A percentile compares a stretch with the other conserved stretches of the same genome.
These are phyloP conservation scores for Misgurnus anguillicaudatus DNA, from an alignment of 2,113 vertebrate genomes.

Conservation along the genomic window DNA sequence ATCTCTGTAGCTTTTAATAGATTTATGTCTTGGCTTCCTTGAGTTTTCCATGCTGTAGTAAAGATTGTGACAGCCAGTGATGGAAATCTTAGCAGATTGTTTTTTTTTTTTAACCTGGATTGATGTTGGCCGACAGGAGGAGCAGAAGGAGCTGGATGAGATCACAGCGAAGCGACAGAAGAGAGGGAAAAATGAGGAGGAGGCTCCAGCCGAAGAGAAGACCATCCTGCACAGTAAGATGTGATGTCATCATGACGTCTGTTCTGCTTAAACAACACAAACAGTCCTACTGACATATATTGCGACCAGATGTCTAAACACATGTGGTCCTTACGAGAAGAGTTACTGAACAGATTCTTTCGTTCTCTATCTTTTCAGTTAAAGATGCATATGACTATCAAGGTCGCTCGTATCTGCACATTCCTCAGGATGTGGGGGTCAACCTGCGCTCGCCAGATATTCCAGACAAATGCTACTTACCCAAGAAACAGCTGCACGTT, in stretches of 20 bases:
- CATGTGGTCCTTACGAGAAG: background rate
- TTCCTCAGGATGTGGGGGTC: slow-evolving; percentile 96
- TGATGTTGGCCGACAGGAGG: slow-evolving; percentile 75
- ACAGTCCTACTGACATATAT: background rate
- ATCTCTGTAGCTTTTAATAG: no score
- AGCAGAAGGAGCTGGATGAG: slow-evolving; percentile 96
- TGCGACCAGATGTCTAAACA: no score
- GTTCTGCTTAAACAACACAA: background rate
- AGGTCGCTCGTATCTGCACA: slow-evolving; percentile 94
- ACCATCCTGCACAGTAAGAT: slow-evolving; percentile 91
- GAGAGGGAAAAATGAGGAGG: slow-evolving; percentile 92
- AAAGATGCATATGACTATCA: slow-evolving; percentile 99
- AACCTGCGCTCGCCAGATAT: slow-evolving; percentile 88
- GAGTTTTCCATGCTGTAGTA: no score
- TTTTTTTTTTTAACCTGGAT: no score
- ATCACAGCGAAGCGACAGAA: slow-evolving; percentile 97
- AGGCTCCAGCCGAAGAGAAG: slow-evolving; percentile 94
- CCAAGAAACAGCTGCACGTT: slow-evolving; percentile 96
- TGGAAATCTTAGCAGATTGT: no score
- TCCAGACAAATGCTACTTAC: slow-evolving; percentile 97
- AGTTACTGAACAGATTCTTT: background rate
- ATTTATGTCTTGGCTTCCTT: no score
- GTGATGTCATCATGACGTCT: background rate
- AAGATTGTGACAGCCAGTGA: no score
- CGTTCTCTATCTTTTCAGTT: slow-evolving; percentile 69